These are phyloP conservation scores for Junco hyemalis DNA, from an alignment of 2,113 vertebrate genomes.

Conservation along the genomic window DNA sequence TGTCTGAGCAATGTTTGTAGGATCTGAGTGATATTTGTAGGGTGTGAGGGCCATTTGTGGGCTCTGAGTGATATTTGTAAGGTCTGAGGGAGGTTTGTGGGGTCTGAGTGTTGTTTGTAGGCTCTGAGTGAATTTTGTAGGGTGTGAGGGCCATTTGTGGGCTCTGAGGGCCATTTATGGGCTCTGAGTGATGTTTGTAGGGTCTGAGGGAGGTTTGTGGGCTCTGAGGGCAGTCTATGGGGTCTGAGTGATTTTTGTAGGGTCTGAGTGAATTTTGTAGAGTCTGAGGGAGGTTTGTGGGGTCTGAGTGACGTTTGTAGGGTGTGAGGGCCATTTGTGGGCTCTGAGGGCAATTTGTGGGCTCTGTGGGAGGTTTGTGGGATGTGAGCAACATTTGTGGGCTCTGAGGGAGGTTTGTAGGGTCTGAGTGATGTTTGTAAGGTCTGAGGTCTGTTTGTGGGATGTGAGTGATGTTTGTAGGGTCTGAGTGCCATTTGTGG, in stretches of 20 bases:
- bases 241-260: accelerated
- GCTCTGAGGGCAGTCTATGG: accelerated
- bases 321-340: accelerated
- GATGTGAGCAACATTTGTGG: accelerated
- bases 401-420: neutral
- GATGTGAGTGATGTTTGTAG: too few species aligned
- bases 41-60: too few species aligned
- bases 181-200: accelerated
- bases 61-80: too few species aligned
- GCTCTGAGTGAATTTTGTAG: too few species aligned
- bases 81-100: neutral
- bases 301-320: neutral
- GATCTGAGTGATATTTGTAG: too few species aligned
- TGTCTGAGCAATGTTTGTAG: neutral
- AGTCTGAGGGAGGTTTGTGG: neutral
- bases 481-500: too few species aligned
- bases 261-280: accelerated
- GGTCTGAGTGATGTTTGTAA: too few species aligned
- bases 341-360: accelerated
- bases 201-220: accelerated
- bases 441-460: too few species aligned
- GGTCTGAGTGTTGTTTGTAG: too few species aligned
- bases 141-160: accelerated
- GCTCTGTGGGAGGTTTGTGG: accelerated
- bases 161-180: accelerated